Evolutionary conservation across 2,113 vertebrate species (phyloP), one percentile per base, ranked within the genome.

Genomic region (Scomber colias): DNA sequence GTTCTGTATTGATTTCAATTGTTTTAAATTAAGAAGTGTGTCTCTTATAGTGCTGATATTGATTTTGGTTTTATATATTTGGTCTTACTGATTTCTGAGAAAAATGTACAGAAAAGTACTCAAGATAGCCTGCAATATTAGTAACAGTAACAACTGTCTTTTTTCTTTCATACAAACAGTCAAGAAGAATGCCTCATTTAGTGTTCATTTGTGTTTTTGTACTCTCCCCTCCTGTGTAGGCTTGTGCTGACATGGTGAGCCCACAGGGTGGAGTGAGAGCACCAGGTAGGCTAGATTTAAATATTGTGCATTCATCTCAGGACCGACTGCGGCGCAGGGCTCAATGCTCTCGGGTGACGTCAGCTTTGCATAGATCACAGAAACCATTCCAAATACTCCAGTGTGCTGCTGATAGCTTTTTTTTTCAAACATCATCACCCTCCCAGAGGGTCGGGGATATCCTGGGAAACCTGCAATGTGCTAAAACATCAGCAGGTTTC

Each of bases 251-350:
- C 90, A 70, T 17, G 59, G 16, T 68, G 73, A 79, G 87, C 77
- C 93, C 92, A 92, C 93, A 84, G 83, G 93, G 92, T 90, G 94
- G 94, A 85, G 93, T 65, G 78, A 91, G 93, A 92, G 92, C 90
- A 90, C 90, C 92, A 93, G 91, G 92, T 94, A 91, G 79, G 69
- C 77, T 40, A 69, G 21, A 92, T 93, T 93, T 93, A 87, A 92
- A 94, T 93, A 94, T 95, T 95, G 94, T 95, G 95, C 91, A 95
- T 95, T 95, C 95, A 94, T 94, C 94, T 95, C 95, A 95, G 94
- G 93, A 91, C 83, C 79, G 90, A 95, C 94, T 95, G 95, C 95
- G 91, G 95, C 81, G 93, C 84, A 35, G 86, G 84, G 83, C 89
- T 89, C 87, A 70, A 70, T 64, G 77, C 87, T 92, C 85, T 72